Base-by-base conservation (phyloP, 2,888 invertebrate genomes). In the Tanytarsus gracilentus region DNA sequence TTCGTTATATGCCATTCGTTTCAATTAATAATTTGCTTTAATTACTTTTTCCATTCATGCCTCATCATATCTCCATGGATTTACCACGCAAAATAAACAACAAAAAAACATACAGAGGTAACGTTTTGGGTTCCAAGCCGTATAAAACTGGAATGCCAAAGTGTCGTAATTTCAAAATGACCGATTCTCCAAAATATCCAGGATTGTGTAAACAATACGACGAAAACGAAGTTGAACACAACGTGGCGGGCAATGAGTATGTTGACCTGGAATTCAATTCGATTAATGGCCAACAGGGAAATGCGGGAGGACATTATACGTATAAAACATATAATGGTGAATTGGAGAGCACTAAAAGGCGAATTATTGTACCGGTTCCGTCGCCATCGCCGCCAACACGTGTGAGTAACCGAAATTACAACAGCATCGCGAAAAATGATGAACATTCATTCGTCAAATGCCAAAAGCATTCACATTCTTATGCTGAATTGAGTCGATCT, bases 121-220 rank as follows among this genome's bases (percentile, higher is more conserved):
- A 89, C 69, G 82, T 88, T 58, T 78, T 85, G 64, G 88, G 88
- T 64, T 79, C 79, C 67, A 79, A 79, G 64, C 88, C 89, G 9
- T 90, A 90, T 71, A 80, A 83, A 70, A 82, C 81, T 67, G 89
- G 89, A 55, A 78, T 77, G 64, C 86, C 88, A 18, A 79, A 84
- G 51, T 89, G 89, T 75, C 77, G 77, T 65, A 78, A 75, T 65
- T 83, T 80, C 68, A 86, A 86, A 64, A 80, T 88, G 71, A 76
- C 78, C 33, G 80, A 84, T 62, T 89, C 89, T 21, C 77, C 77
- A 64, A 82, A 79, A 74, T 88, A 88, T 71, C 79, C 81, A 62
- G 89, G 89, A 63, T 79, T 89, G 58, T 90, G 89, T 74, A 82
- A 48, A 25, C 44, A 36, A 29, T 18, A 29, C 3, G 16, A 26